Percentiles rank a stretch among this genome's conserved stretches.
phyloP scores from a whole-genome alignment of 92 coral and sea anemone species.

The Meandrina meandrites region DNA sequence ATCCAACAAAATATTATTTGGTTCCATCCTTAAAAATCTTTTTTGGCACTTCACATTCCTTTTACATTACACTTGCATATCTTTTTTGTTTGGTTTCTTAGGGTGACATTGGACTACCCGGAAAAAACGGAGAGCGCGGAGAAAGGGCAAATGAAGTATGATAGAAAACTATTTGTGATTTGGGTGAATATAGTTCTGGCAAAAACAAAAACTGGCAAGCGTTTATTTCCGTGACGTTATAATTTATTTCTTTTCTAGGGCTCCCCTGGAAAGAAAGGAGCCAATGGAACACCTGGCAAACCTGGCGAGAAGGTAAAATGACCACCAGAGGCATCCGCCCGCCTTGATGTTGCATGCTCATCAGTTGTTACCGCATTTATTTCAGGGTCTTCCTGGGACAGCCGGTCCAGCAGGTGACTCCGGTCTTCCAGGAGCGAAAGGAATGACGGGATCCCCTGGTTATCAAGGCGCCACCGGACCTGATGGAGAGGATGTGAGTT shows the following conservation, averaged over 20 bases:
- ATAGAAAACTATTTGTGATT: not conserved
- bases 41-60: too few species aligned
- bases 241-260: slow-evolving; percentile 44
- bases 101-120: slow-evolving; percentile 51
- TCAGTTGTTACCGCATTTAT: not conserved
- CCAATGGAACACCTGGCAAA: slow-evolving; percentile 57
- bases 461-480: slow-evolving; percentile 57
- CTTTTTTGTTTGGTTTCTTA: not conserved
- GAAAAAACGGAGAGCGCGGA: slow-evolving; percentile 48
- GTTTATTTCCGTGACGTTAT: not conserved
- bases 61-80: too few species aligned
- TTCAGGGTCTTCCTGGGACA: slow-evolving; percentile 55
- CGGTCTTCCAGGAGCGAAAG: slow-evolving; percentile 56
- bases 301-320: slow-evolving; percentile 65
- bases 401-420: slow-evolving; percentile 41
- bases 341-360: not conserved
- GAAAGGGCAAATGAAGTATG: slow-evolving; percentile 46
- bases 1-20: not conserved
- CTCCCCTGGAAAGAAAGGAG: slow-evolving; percentile 65
- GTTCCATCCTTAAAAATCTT: too few species aligned
- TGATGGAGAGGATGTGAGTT: slow-evolving; percentile 46
- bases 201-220: not conserved
- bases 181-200: not conserved
- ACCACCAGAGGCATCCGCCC: not conserved
- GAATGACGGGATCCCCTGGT: slow-evolving; percentile 58